Evolutionary conservation across 2,888 invertebrate species (phyloP).

Genomic region (Tetheella fluctuosa): DNA sequence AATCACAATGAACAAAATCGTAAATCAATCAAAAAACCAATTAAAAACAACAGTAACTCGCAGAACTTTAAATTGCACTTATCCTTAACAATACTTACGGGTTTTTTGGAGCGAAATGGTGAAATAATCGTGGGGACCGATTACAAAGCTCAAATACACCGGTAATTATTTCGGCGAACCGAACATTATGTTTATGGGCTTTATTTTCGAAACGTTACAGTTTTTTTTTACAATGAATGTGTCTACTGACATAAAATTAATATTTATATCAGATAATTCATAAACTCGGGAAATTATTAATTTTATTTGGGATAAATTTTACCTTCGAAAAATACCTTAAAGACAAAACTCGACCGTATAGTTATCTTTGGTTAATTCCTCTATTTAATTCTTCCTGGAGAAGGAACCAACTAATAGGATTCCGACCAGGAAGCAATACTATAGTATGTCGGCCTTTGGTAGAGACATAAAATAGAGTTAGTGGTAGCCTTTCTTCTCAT

Average conservation of each 20-base stretch:
- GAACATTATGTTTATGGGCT: not conserved
- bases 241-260: not conserved
- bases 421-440: too few relatives aligned
- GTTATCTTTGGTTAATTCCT: too few relatives aligned
- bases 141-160: conserved; percentile 34
- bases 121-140: conserved; percentile 32
- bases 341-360: too few relatives aligned
- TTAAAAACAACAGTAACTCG: conserved; percentile 49
- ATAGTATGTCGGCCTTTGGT: too few relatives aligned
- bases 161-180: conserved; percentile 24
- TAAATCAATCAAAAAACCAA: conserved; percentile 61
- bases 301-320: not conserved
- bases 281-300: not conserved
- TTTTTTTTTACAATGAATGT: not conserved
- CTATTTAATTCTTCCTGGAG: too few relatives aligned
- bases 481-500: too few relatives aligned
- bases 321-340: too few relatives aligned
- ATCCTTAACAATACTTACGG: conserved; percentile 43
- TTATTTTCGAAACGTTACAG: not conserved
- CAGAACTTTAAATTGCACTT: conserved; percentile 23
- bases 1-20: conserved; percentile 26
- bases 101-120: conserved; percentile 44
- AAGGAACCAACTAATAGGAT: too few relatives aligned
- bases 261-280: not conserved
- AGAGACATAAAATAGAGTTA: too few relatives aligned